Percentiles rank a stretch among this genome's conserved stretches.
Evolutionary conservation across 2,797 vertebrate genomes (phyloP).

Genomic region (Tauraco hartlaubi): DNA sequence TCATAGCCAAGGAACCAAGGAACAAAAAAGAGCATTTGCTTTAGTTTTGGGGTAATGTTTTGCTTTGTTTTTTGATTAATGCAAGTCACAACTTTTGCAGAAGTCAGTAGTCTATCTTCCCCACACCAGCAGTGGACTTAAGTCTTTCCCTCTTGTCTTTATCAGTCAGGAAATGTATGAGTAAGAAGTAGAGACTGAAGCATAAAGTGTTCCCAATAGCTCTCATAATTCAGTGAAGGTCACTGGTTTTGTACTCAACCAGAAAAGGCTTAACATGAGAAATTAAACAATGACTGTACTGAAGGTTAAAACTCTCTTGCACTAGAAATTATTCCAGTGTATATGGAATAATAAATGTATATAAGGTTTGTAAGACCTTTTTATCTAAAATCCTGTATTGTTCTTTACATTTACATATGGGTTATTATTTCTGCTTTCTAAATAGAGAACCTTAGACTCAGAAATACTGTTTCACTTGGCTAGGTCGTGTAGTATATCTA

Average conservation of each 20-base stretch:
- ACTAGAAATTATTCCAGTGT: neutral
- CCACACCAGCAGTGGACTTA: neutral
- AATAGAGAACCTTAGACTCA: neutral
- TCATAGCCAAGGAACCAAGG: neutral
- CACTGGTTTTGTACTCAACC: slow-evolving; percentile 21
- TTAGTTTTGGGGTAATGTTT: neutral
- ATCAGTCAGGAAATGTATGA: neutral
- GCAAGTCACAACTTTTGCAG: neutral
- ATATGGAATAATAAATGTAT: neutral
- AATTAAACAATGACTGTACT: neutral
- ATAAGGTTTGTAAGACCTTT: neutral
- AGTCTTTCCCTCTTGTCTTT: neutral
- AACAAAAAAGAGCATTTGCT: neutral
- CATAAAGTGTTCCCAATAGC: neutral
- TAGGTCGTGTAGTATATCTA: neutral
- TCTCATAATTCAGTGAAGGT: slow-evolving; percentile 47
- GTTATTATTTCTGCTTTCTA: neutral
- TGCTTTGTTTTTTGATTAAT: neutral
- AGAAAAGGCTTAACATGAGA: slow-evolving; percentile 21
- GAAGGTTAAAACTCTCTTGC: slow-evolving; percentile 2
- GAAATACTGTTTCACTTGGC: neutral
- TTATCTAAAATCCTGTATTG: neutral
- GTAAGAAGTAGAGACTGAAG: neutral
- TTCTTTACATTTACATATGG: neutral
- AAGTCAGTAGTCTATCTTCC: neutral